These are phyloP conservation scores for Volucella inanis DNA, from an alignment of 2,888 invertebrate genomes.

Conservation along the genomic window DNA sequence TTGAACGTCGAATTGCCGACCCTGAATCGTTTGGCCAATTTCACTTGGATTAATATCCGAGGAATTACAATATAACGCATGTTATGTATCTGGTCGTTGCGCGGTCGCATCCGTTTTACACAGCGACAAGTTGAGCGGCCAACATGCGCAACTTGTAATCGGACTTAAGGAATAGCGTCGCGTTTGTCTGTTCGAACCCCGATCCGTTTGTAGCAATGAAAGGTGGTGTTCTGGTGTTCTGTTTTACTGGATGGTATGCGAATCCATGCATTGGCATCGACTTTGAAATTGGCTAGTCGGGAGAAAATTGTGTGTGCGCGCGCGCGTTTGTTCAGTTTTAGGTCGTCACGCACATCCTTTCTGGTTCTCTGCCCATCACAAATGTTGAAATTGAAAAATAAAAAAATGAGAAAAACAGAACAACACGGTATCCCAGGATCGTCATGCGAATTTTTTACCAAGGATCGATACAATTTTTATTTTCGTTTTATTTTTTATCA, in stretches of 20 bases:
- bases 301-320: slow-evolving; percentile 79
- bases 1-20: slow-evolving; percentile 38
- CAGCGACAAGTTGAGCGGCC: slow-evolving; percentile 71
- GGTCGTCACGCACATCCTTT: slow-evolving; percentile 76
- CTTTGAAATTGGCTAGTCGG: slow-evolving; percentile 66
- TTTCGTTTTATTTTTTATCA: slow-evolving; percentile 10
- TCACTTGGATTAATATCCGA: slow-evolving; percentile 71
- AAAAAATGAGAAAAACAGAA: slow-evolving; percentile 16
- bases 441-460: slow-evolving; percentile 68
- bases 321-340: slow-evolving; percentile 79
- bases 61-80: slow-evolving; percentile 75
- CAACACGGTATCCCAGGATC: slow-evolving; percentile 69
- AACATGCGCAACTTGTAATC: slow-evolving; percentile 74
- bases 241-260: neutral
- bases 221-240: slow-evolving; percentile 23
- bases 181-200: slow-evolving; percentile 32
- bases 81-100: slow-evolving; percentile 71
- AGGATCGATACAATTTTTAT: slow-evolving; percentile 31
- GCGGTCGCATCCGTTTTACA: slow-evolving; percentile 74
- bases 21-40: slow-evolving; percentile 53
- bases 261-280: slow-evolving; percentile 43
- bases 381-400: slow-evolving; percentile 43
- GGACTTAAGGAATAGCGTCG: slow-evolving; percentile 53
- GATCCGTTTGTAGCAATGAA: slow-evolving; percentile 39
- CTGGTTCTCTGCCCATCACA: slow-evolving; percentile 70